Conservation (phyloP, 2,888 invertebrate species). For the Graphium colonna region DNA sequence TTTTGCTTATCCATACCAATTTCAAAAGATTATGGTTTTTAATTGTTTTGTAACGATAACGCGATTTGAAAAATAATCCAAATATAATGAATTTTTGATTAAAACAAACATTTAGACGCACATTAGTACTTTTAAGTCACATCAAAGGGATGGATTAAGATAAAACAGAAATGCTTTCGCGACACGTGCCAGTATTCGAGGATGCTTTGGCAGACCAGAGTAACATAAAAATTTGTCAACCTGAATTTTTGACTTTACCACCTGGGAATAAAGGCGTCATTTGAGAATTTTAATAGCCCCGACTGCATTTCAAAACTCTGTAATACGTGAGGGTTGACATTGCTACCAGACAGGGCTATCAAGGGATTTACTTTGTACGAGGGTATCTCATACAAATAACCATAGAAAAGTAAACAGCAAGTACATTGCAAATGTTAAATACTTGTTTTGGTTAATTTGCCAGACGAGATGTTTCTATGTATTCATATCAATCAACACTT, state of each 20-base stretch:
- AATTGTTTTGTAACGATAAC: not conserved
- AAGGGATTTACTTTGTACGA: constrained; percentile 70
- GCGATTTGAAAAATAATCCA: constrained; percentile 51
- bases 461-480: not conserved
- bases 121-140: constrained; percentile 55
- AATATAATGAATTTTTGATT: constrained; percentile 76
- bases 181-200: constrained; percentile 68
- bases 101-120: constrained; percentile 71
- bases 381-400: constrained; percentile 57
- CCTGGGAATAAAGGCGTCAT: constrained; percentile 29
- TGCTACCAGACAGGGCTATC: constrained; percentile 71
- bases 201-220: constrained; percentile 42
- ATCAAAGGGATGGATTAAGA: constrained; percentile 70
- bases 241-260: not conserved
- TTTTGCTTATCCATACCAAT: not conserved
- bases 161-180: constrained; percentile 70
- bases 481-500: not conserved
- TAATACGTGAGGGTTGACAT: constrained; percentile 58
- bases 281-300: constrained; percentile 16
- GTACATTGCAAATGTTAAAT: constrained; percentile 23
- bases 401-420: constrained; percentile 54
- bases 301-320: constrained; percentile 32
- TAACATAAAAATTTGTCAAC: constrained; percentile 18
- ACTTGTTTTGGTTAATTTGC: not conserved
- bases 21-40: not conserved